These are phyloP conservation scores for Alloscopus bannaensis DNA, from an alignment of 2,888 invertebrate genomes.

Conservation along the genomic window DNA sequence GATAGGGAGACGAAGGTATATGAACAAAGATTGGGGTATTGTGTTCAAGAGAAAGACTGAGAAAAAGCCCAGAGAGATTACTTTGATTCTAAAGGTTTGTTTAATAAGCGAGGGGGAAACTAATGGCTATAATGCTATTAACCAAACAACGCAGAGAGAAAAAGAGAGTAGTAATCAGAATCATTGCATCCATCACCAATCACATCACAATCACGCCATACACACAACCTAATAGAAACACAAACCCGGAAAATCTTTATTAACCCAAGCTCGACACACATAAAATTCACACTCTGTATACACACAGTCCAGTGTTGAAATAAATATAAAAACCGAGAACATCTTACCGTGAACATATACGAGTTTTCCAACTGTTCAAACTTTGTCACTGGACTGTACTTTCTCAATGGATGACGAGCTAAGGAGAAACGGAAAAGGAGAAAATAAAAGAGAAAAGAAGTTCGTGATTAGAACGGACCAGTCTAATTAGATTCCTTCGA, in stretches of 20 bases:
- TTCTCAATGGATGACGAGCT: constrained; percentile 3
- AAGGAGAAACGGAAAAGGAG: too few relatives aligned
- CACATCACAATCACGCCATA: not conserved
- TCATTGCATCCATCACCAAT: not conserved
- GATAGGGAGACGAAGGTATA: not conserved
- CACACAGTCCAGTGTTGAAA: too few relatives aligned
- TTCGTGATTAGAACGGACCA: too few relatives aligned
- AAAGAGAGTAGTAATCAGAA: constrained; percentile 1
- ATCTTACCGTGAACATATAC: constrained; percentile 38
- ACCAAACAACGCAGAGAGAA: too few relatives aligned
- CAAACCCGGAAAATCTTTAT: too few relatives aligned
- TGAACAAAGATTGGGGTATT: not conserved
- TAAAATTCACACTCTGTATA: too few relatives aligned
- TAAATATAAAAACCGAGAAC: too few relatives aligned
- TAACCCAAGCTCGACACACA: too few relatives aligned
- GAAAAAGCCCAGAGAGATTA: constrained; percentile 14
- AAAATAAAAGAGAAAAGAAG: too few relatives aligned
- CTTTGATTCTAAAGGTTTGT: not conserved
- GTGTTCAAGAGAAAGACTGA: not conserved
- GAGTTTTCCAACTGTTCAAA: constrained; percentile 27
- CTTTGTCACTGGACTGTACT: constrained; percentile 5
- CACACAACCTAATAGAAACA: not conserved
- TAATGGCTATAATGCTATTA: constrained; percentile 23
- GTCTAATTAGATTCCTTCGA: too few relatives aligned
- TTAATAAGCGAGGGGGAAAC: constrained; percentile 15